Conservation (phyloP, 2,113 vertebrate species). For the Eonycteris spelaea region DNA sequence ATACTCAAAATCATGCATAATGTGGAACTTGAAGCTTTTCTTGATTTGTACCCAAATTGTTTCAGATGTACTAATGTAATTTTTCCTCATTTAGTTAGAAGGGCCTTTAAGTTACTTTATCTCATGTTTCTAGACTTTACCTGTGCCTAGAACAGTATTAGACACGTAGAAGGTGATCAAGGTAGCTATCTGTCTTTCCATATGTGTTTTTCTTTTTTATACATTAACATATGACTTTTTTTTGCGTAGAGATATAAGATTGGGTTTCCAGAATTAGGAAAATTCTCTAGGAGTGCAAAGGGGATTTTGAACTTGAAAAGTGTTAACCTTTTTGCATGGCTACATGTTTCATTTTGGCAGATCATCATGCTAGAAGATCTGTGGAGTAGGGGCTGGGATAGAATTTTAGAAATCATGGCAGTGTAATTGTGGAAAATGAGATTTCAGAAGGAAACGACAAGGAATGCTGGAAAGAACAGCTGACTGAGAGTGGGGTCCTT, state of each 20-base stretch:
- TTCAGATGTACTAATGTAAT: not conserved
- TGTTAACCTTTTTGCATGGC: not conserved
- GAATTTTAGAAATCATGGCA: not conserved
- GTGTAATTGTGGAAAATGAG: not conserved
- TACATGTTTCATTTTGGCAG: not conserved
- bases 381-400: not conserved
- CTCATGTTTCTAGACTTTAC: slow-evolving; percentile 13
- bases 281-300: not conserved
- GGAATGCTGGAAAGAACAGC: not conserved
- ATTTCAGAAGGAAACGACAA: not conserved
- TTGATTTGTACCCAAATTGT: slow-evolving; percentile 3
- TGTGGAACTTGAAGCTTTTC: not conserved
- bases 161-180: not conserved
- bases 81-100: not conserved
- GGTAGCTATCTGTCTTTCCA: not conserved
- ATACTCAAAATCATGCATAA: not conserved
- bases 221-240: not conserved
- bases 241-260: not conserved
- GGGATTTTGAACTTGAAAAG: not conserved
- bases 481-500: not conserved
- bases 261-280: not conserved
- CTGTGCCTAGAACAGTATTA: not conserved
- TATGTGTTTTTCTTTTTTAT: not conserved
- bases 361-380: not conserved
- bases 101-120: not conserved